Percentiles rank a stretch among this genome's conserved stretches.
Conservation (phyloP, 1,140 invertebrate genomes). For the Choristoneura fumiferana region DNA sequence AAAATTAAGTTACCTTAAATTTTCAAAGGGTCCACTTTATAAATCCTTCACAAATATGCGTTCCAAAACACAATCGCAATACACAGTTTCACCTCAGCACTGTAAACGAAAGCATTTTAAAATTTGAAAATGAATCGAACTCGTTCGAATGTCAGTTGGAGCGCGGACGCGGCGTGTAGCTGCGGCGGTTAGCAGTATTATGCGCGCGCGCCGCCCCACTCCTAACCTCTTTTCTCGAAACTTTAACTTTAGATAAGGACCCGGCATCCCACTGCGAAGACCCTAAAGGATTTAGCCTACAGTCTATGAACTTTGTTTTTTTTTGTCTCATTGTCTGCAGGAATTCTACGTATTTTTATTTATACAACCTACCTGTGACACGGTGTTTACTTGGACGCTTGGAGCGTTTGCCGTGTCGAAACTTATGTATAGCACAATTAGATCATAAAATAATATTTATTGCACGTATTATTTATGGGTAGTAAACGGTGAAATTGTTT, state of each 20-base stretch:
- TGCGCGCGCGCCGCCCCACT: conserved; percentile 47
- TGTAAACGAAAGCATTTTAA: conserved; percentile 57
- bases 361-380: conserved; percentile 9
- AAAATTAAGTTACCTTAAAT: conserved; percentile 57
- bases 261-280: conserved; percentile 45
- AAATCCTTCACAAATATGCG: conserved; percentile 48
- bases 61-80: conserved; percentile 38
- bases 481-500: no score
- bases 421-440: no score
- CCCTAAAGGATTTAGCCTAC: conserved; percentile 55
- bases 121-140: conserved; percentile 47
- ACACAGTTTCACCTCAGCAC: conserved; percentile 58
- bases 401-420: no score
- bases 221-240: conserved; percentile 21
- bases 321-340: conserved; percentile 32
- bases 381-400: neutral
- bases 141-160: conserved; percentile 33
- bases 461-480: no score
- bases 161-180: conserved; percentile 56
- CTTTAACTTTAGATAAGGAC: conserved; percentile 55
- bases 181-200: conserved; percentile 47
- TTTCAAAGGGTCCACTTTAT: conserved; percentile 35
- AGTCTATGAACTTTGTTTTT: conserved; percentile 52
- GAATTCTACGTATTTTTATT: conserved; percentile 34
- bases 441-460: no score